phyloP scores from a whole-genome alignment of 2,113 vertebrate genomes.

The Corythoichthys haematopterus region DNA sequence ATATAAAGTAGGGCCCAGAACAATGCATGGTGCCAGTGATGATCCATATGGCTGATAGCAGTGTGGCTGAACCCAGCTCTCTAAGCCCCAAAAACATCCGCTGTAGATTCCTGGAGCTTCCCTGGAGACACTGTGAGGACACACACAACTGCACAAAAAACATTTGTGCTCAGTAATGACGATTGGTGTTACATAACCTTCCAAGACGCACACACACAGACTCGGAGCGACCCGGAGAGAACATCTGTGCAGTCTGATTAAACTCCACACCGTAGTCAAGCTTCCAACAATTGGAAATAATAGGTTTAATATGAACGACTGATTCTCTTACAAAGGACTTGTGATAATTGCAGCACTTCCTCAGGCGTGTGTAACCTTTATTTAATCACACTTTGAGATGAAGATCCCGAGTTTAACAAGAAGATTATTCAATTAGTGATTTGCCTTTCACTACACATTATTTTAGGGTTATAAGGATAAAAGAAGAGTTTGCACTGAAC shows the following conservation, averaged over 20 bases:
- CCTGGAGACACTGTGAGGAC: slow-evolving; percentile 54
- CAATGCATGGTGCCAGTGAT: slow-evolving; percentile 35
- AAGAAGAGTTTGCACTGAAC: slow-evolving; percentile 18
- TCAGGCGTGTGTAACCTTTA: slow-evolving; percentile 24
- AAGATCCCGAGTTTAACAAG: slow-evolving; percentile 5
- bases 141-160: slow-evolving; percentile 25
- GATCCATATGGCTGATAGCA: slow-evolving; percentile 45
- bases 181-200: slow-evolving; percentile 20
- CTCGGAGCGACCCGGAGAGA: slow-evolving; percentile 8
- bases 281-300: slow-evolving; percentile 18
- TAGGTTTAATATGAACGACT: slow-evolving; percentile 29
- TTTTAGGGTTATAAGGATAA: slow-evolving; percentile 22
- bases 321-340: slow-evolving; percentile 27
- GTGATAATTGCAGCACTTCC: slow-evolving; percentile 39
- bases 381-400: slow-evolving; percentile 6
- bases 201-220: slow-evolving; percentile 11
- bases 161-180: slow-evolving; percentile 22
- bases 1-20: slow-evolving; percentile 21
- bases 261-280: not conserved
- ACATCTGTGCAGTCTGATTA: slow-evolving; percentile 5
- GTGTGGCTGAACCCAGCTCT: slow-evolving; percentile 69
- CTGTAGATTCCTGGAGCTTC: slow-evolving; percentile 63
- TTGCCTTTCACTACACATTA: slow-evolving; percentile 3
- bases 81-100: slow-evolving; percentile 67
- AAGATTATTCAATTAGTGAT: slow-evolving; percentile 21